Evolutionary conservation across 2,888 invertebrate species (phyloP).

Genomic region (Synanthedon vespiformis): DNA sequence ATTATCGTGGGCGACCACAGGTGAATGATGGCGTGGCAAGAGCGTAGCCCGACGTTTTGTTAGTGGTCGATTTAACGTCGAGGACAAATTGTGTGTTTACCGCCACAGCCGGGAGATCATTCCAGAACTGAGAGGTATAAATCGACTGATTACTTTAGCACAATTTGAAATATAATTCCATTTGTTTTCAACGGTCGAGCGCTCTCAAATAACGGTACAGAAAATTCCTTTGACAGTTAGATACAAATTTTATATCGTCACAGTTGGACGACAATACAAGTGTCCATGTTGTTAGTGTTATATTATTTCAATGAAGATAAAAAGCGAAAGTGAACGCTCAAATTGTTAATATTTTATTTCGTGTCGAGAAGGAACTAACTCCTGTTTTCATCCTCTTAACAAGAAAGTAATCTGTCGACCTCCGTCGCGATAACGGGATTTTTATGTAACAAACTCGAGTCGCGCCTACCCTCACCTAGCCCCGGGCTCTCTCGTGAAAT

Average conservation of each 20-base stretch:
- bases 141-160: conserved; percentile 46
- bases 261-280: too few relatives aligned
- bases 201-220: background rate
- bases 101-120: conserved; percentile 55
- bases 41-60: conserved; percentile 56
- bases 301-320: too few relatives aligned
- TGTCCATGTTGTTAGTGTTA: too few relatives aligned
- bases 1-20: conserved; percentile 68
- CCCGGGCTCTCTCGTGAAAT: conserved; percentile 57
- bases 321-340: conserved; percentile 14
- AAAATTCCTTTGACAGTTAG: too few relatives aligned
- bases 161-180: conserved; percentile 39
- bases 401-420: conserved; percentile 69
- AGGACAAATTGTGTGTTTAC: conserved; percentile 68
- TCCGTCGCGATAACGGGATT: conserved; percentile 66
- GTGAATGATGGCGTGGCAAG: conserved; percentile 61
- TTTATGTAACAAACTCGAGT: conserved; percentile 67
- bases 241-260: too few relatives aligned
- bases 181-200: conserved; percentile 20
- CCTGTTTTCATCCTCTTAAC: conserved; percentile 68
- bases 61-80: conserved; percentile 68
- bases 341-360: conserved; percentile 46
- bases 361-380: conserved; percentile 57
- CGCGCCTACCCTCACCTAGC: conserved; percentile 68
- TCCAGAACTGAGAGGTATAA: conserved; percentile 43